A percentile compares a stretch with the other conserved stretches of the same genome.
Evolutionary conservation across 2,888 invertebrate species (phyloP).

Genomic region (Celastrina argiolus): DNA sequence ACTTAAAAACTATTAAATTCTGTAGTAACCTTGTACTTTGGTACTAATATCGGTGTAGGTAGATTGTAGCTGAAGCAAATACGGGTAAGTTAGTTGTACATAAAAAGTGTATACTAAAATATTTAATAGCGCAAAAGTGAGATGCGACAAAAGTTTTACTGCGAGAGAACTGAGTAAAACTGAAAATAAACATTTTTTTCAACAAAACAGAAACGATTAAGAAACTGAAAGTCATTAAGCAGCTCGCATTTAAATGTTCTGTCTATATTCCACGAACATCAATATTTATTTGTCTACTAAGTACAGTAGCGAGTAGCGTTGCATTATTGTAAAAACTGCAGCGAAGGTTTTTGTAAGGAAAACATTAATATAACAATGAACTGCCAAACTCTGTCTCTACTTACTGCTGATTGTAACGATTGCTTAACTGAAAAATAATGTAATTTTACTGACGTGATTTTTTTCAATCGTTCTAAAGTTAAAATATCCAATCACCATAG

Average conservation of each 20-base stretch:
- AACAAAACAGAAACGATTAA: slow-evolving; percentile 5
- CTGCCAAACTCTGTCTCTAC: no score
- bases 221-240: slow-evolving; percentile 13
- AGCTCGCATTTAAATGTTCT: slow-evolving; percentile 7
- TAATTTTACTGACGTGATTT: no score
- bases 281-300: slow-evolving; percentile 3
- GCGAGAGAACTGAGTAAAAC: background rate
- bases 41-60: no score
- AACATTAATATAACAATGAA: no score
- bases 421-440: no score
- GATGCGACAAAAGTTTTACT: slow-evolving; percentile 1
- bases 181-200: slow-evolving; percentile 4
- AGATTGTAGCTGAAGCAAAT: no score
- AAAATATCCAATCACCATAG: no score
- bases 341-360: background rate
- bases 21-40: no score
- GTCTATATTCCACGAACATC: slow-evolving; percentile 2
- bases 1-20: no score
- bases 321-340: background rate
- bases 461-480: no score
- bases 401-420: no score
- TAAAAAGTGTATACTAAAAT: background rate
- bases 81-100: no score
- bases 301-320: background rate
- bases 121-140: background rate